Evolutionary conservation across 2,113 vertebrate species (phyloP), one percentile per base, ranked within the genome.

Genomic region (Catharus fuscescens): DNA sequence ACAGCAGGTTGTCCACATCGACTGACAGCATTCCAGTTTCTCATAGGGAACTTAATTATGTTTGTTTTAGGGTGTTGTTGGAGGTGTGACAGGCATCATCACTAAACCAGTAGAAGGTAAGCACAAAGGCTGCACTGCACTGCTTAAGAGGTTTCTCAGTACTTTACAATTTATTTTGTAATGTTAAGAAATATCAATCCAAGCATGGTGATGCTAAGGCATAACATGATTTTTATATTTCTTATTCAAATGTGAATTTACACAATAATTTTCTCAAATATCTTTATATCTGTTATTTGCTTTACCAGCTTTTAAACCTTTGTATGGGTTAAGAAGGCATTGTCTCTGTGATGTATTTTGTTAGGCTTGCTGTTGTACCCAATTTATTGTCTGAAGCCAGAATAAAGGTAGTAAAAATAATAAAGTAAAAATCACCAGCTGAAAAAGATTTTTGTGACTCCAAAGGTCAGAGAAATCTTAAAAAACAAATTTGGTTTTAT

Each of bases 61-160:
- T 94, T 89, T 59, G 9, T 97, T 97, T 56, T 95, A 99, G 99
- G 99, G 99, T 18, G 98, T 99, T 18, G 93, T 99, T 56, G 99
- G 99, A 20, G 99, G 99, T 88, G 98, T 99, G 36, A 99, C 99
- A 2, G 99, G 99, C 80, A 99, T 99, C 69, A 98, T 99, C 94
- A 99, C 98, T 61, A 99, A 99, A 91, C 99, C 99, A 14, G 98
- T 99, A 17, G 99, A 99, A 98, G 99, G 99, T 99, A 95, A 38
- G 98, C 71, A 25, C 11, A 13, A 19, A 82, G n/a, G 18, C 45
- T 78, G 36, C 34, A 12, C 40, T 72, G 23, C 18, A 5, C 38
- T 92, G 16, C 18, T 70, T 72, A 24, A 70, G n/a, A 44, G 18
- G 3, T 61, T 73, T 79, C 45, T 44, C 28, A 70, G 0, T 48